Base-by-base conservation (phyloP, 92 coral and sea anemone species). In the Palythoa caribaeorum region DNA sequence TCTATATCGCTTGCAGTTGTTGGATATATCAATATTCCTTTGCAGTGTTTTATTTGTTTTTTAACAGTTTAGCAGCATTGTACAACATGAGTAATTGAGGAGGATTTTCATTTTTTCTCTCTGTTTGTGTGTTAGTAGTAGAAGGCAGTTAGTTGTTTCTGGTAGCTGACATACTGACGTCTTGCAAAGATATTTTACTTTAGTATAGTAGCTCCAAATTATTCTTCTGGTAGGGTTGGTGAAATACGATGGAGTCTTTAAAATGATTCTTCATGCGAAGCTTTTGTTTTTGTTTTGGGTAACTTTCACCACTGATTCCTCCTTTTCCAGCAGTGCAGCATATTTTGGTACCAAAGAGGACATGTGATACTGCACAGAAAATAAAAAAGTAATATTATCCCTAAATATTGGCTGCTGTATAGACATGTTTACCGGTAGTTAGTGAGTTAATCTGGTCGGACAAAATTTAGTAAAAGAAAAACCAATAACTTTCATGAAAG, bases 21-120 rank as follows among this genome's bases (percentile, higher is more conserved):
- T 35, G 90, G 92, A 16, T 80, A 40, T 10, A 88, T 13, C 15
- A 88, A 79, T 19, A 92, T 85, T 54, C 90, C 83, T 9, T 84
- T 86, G 48, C 84, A 89, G 66, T 92, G 78, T 70, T 57, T 85
- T 44, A 90, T 86, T 3, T 83, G 78, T 38, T 75, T 83, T 87
- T 69, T 87, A 50, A 48, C 47, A 88, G 35, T 68, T 85, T 83
- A 73, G 93, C 93, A 5, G 90, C 91, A 53, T 59, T 16, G 71
- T 79, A 77, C 47, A 85, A 52, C 73, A 14, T 54, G 16, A 54
- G 9, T 16, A 17, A 16, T 62, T 40, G 47, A 40, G 47, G 6
- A 40, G 47, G 3, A 20, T 62, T 8, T 16, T 16, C 8, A 6
- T 20, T 35, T 83, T 52, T 57, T 62, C 21, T 15, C 8, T 62